Percentiles rank a stretch among this genome's conserved stretches.
Conservation (phyloP, 1,140 invertebrate species). For the Cotesia typhae region DNA sequence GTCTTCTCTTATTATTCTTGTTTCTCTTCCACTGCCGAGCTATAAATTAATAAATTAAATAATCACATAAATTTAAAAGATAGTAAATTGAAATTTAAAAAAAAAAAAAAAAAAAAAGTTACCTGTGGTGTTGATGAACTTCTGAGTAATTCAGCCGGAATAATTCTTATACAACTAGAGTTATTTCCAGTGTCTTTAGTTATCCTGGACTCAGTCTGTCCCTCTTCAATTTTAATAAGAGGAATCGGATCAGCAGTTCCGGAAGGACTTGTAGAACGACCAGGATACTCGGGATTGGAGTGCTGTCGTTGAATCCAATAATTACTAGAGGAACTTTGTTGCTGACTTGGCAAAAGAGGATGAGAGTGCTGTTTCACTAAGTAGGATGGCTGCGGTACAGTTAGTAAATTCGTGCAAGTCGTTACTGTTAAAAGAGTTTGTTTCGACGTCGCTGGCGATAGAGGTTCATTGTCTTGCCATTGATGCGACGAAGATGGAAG, state of each 20-base stretch:
- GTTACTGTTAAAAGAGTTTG: slow-evolving; percentile 46
- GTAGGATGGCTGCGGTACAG: slow-evolving; percentile 68
- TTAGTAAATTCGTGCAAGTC: slow-evolving; percentile 67
- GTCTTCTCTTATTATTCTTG: slow-evolving; percentile 30
- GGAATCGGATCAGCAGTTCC: slow-evolving; percentile 51
- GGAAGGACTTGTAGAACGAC: slow-evolving; percentile 54
- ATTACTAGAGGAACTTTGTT: slow-evolving; percentile 45
- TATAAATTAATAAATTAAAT: slow-evolving; percentile 19
- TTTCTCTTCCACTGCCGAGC: background rate
- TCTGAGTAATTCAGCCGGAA: slow-evolving; percentile 58
- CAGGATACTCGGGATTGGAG: slow-evolving; percentile 62
- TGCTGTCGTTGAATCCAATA: slow-evolving; percentile 65
- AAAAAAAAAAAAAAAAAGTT: slow-evolving; percentile 12
- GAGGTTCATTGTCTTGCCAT: slow-evolving; percentile 56
- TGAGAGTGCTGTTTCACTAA: slow-evolving; percentile 75
- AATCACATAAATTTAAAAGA: background rate
- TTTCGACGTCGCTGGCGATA: slow-evolving; percentile 37
- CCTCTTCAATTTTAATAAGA: slow-evolving; percentile 50
- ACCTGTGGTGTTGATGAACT: slow-evolving; percentile 70
- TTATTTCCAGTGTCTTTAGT: slow-evolving; percentile 32
- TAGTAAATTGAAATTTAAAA: background rate
- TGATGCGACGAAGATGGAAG: slow-evolving; percentile 71
- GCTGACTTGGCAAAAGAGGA: slow-evolving; percentile 70
- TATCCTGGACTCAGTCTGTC: slow-evolving; percentile 28
- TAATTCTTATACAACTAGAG: slow-evolving; percentile 43